Base-by-base conservation (phyloP, 2,888 invertebrate species). In the Chironomus riparius region DNA sequence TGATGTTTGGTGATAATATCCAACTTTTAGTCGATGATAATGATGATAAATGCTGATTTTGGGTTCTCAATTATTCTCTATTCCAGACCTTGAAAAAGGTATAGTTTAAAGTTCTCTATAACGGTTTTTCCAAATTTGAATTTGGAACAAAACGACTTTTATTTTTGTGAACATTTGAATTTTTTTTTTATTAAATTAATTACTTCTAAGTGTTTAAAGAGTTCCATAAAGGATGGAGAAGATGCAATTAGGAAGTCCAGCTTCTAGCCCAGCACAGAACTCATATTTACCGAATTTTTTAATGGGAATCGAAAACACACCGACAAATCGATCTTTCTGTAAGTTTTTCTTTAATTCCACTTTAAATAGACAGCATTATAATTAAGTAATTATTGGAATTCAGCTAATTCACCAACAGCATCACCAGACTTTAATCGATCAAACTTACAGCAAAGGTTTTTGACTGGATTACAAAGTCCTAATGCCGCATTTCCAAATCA, bases 181-280 rank as follows among this genome's bases (percentile, higher is more conserved):
- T 24, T 24, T 24, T 24, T 62, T 62, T 62, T 21, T 24, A 21
- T 65, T 18, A 24, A 15, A 56, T 56, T 56, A 56, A 10, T 56
- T 56, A 65, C 13, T 65, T 50, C n/a, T 50, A 7, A 38, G 38
- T 38, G 38, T 38, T 38, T 65, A 65, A 24, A 4, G 0, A 38
- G 38, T 10, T 10, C 2, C 15, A 56, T 1, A 56, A 3, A 82
- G 83, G 83, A 93, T 93, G 92, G 93, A 93, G 83, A 93, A 93
- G 71, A 94, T 94, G 93, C 87, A 89, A 75, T 84, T 94, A 79
- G 93, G 93, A 78, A 93, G 92, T 82, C 91, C 92, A 2, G 88
- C 89, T 72, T 89, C 90, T 79, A 91, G 90, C 78, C 91, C 92
- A 28, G 87, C 89, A 18, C 88, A 90, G 24, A 89, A 89, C 48